phyloP scores from a whole-genome alignment of 2,113 vertebrate genomes.

The Saguinus midas region DNA sequence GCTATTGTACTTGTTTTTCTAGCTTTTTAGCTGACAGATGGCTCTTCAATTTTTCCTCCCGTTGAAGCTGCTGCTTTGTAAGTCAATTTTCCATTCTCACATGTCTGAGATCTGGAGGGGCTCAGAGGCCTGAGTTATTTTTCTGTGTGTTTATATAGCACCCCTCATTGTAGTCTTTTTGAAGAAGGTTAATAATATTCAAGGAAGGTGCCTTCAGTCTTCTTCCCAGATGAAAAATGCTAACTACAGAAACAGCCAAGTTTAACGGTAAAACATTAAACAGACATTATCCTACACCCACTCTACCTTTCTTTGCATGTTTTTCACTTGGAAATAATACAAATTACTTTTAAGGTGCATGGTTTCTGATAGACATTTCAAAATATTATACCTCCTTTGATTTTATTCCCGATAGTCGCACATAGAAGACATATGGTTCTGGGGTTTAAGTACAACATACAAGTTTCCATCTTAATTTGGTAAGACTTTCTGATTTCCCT shows the following conservation, averaged over 20 bases:
- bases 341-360: not conserved
- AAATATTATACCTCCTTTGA: not conserved
- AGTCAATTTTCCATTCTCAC: not conserved
- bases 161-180: not conserved
- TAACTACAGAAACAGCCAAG: not conserved
- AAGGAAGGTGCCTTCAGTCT: not conserved
- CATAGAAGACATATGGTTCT: not conserved
- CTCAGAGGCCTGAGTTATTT: slow-evolving; percentile 19
- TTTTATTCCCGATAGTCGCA: not conserved
- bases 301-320: not conserved
- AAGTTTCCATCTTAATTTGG: not conserved
- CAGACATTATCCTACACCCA: not conserved
- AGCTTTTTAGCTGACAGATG: slow-evolving; percentile 12
- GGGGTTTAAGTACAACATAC: not conserved
- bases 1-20: not conserved
- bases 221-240: not conserved
- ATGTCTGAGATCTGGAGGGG: not conserved
- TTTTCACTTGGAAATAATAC: not conserved
- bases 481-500: not conserved
- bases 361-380: not conserved
- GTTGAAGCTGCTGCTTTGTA: not conserved
- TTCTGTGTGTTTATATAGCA: slow-evolving; percentile 20
- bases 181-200: slow-evolving; percentile 1
- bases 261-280: not conserved
- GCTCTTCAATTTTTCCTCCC: not conserved